Evolutionary conservation across 2,888 invertebrate genomes (phyloP), one percentile per base, ranked within the genome.

Genomic region (Tipula unca): DNA sequence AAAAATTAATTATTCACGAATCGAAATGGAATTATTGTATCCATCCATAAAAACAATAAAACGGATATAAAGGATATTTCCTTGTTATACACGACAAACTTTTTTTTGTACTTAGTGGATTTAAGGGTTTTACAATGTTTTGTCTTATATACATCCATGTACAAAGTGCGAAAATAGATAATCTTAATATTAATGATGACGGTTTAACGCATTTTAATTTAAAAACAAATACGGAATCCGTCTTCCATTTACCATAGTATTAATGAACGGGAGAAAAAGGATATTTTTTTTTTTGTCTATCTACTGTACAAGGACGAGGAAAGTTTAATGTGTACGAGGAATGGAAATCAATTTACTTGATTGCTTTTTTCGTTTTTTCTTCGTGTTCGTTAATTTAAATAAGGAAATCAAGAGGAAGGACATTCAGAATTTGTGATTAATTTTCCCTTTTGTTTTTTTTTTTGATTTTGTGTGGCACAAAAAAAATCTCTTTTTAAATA

Each of bases 201-300:
- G 84, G 84, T 84, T 84, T 84, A 84, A 84, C 84, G 36, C 84
- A 84, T 84, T 84, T 84, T 84, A 84, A 84, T 84, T 36, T 36
- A 84, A 84, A 83, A 32, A 17, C 29, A 83, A 83, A 29, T 29
- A 32, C 0, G 13, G 29, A 32, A 35, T 83, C 69, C 82, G 1
- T 82, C 29, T 29, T 82, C 35, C 83, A 83, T 29, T 84, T 32
- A 84, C 35, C 84, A 35, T 32, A 32, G 6, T 32, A 32, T 36
- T 84, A 36, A 29, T 84, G 35, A 29, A 84, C 4, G 17, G 20
- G 20, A n/a, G n/a, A 20, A 25, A 36, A 36, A 84, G 35, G 84
- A 35, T 36, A 84, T 84, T n/a, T 32, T 83, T 32, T 32, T 32
- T 32, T 32, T 32, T 32, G 32, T 32, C 32, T 32, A n/a, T 32